A percentile compares a stretch with the other conserved stretches of the same genome.
Evolutionary conservation across 2,797 vertebrate genomes (phyloP).

Genomic region (Ataeniobius toweri): DNA sequence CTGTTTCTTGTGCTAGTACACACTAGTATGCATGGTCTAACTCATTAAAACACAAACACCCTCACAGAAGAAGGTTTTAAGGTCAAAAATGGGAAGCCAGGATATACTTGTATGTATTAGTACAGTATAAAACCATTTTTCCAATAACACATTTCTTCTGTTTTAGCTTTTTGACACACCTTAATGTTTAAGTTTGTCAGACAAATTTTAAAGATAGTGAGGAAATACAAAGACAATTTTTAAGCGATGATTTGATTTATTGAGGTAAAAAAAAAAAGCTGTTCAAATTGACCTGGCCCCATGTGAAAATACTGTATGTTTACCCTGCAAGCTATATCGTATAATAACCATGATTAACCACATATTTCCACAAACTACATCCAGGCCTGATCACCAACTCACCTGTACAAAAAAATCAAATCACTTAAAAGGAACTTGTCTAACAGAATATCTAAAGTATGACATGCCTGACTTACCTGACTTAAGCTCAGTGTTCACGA

Average conservation of each 20-base stretch:
- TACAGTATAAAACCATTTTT: background rate
- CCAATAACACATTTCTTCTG: background rate
- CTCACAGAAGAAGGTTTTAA: constrained; percentile 35
- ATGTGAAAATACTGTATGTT: background rate
- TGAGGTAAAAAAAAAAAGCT: background rate
- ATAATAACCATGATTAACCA: background rate
- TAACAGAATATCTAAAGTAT: background rate
- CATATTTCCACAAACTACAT: background rate
- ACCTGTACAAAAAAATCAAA: background rate
- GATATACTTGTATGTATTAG: background rate
- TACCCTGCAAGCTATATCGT: background rate
- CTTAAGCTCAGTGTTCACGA: background rate
- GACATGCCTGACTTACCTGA: background rate
- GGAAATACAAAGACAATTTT: background rate
- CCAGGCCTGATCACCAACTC: background rate
- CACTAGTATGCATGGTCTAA: background rate
- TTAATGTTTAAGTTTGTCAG: background rate
- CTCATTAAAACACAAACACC: constrained; percentile 10
- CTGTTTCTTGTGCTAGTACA: constrained; percentile 21
- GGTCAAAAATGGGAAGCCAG: constrained; percentile 29
- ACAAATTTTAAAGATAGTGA: background rate
- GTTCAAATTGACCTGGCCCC: background rate
- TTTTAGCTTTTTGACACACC: background rate
- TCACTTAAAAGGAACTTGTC: background rate
- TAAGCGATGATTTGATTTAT: background rate